phyloP scores from a whole-genome alignment of 2,797 vertebrate genomes.

The Acrossocheilus wenchowensis region DNA sequence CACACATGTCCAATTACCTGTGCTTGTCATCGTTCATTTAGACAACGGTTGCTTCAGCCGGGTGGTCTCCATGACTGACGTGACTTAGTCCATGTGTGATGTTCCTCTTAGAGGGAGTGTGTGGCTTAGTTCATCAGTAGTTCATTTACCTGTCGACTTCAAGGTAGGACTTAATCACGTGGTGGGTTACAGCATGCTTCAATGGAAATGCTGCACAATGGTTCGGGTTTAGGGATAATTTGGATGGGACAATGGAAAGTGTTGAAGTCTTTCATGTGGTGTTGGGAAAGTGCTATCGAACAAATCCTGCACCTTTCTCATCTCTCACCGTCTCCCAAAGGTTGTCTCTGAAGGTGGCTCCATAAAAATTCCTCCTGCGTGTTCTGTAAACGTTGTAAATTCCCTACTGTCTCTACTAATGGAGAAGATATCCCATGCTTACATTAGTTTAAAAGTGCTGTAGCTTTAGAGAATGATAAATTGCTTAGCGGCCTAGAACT shows the following conservation, averaged over 20 bases:
- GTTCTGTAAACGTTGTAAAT: slow-evolving; percentile 62
- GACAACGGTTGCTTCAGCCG: slow-evolving; percentile 5
- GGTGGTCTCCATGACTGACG: slow-evolving; percentile 45
- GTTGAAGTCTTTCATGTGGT: slow-evolving; percentile 30
- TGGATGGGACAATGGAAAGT: neutral
- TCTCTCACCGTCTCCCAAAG: slow-evolving; percentile 32
- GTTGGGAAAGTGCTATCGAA: neutral
- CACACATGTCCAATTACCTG: slow-evolving; percentile 52
- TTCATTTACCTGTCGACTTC: slow-evolving; percentile 23
- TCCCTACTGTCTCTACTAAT: slow-evolving; percentile 59
- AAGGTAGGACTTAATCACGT: neutral
- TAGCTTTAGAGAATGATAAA: slow-evolving; percentile 51
- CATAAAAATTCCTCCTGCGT: slow-evolving; percentile 59
- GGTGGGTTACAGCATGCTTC: slow-evolving; percentile 1
- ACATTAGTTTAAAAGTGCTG: slow-evolving; percentile 57
- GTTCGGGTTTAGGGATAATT: neutral
- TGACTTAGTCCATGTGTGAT: slow-evolving; percentile 26
- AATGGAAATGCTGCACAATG: slow-evolving; percentile 2
- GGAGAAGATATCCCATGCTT: slow-evolving; percentile 58
- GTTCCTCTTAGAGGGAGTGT: slow-evolving; percentile 23
- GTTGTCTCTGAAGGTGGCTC: slow-evolving; percentile 55
- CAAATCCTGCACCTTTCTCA: slow-evolving; percentile 27
- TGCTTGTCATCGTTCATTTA: slow-evolving; percentile 41
- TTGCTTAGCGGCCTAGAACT: slow-evolving; percentile 15
- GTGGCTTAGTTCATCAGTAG: slow-evolving; percentile 27